Evolutionary conservation across 2,113 vertebrate species (phyloP).

Genomic region (Bambusicola thoracicus): DNA sequence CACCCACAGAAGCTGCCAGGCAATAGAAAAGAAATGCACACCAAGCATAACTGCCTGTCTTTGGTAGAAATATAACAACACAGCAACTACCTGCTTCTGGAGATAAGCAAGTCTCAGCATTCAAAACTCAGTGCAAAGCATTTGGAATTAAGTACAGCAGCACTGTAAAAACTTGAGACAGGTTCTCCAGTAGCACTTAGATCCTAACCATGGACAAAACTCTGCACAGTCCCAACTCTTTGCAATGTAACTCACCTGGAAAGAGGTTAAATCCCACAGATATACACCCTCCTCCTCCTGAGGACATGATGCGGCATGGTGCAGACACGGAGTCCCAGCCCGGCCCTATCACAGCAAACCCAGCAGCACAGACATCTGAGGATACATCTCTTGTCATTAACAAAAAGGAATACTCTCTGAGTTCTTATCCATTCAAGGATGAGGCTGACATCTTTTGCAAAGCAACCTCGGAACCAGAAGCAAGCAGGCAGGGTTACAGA

Average conservation of each 20-base stretch:
- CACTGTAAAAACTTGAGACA: neutral
- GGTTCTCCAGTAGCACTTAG: neutral
- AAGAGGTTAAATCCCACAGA: neutral
- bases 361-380: neutral
- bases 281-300: neutral
- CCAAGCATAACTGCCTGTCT: neutral
- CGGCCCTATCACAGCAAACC: neutral
- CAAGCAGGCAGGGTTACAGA: rapidly evolving
- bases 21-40: neutral
- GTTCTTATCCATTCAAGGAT: neutral
- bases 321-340: neutral
- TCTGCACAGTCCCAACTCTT: neutral
- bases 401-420: neutral
- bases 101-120: neutral
- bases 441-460: neutral
- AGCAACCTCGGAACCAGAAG: neutral
- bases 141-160: neutral
- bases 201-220: rapidly evolving
- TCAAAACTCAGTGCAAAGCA: neutral
- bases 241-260: neutral
- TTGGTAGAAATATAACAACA: neutral
- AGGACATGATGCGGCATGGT: too few species aligned
- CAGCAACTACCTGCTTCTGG: neutral
- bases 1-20: neutral
- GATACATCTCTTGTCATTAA: neutral